Conservation (phyloP, 2,888 invertebrate genomes). For the Parnassius apollo region DNA sequence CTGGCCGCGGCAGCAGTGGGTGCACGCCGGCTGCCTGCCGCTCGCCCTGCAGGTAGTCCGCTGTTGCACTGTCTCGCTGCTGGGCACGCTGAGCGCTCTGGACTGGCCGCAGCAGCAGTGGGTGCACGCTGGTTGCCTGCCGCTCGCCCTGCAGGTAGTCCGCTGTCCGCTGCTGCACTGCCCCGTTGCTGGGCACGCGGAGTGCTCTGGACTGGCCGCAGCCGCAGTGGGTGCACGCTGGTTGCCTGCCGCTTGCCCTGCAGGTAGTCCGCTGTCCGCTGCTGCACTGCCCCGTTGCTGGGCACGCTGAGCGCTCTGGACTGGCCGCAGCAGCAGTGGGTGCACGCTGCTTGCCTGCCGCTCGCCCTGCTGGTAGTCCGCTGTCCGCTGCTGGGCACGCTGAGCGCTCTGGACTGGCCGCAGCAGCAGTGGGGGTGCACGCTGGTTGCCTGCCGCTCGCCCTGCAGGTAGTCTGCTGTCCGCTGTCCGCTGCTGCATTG, state of each 20-base stretch:
- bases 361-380: conserved; percentile 47
- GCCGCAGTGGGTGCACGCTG: conserved; percentile 4
- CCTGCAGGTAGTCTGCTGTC: not conserved
- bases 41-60: conserved; percentile 42
- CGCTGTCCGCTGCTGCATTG: not conserved
- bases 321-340: conserved; percentile 59
- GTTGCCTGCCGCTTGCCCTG: not conserved
- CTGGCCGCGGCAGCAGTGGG: conserved; percentile 41
- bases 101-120: conserved; percentile 60
- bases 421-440: conserved; percentile 16
- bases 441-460: not conserved
- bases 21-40: conserved; percentile 3
- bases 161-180: no score
- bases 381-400: conserved; percentile 32
- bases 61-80: conserved; percentile 32
- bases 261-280: conserved; percentile 44
- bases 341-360: conserved; percentile 41
- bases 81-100: conserved; percentile 42
- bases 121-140: conserved; percentile 45
- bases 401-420: conserved; percentile 53
- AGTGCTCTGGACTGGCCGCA: conserved; percentile 51
- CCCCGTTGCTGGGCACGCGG: conserved; percentile 42
- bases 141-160: conserved; percentile 48
- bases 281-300: conserved; percentile 36
- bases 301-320: conserved; percentile 46